phyloP scores from a whole-genome alignment of 2,797 vertebrate species.

The Gallinago nigripennis region DNA sequence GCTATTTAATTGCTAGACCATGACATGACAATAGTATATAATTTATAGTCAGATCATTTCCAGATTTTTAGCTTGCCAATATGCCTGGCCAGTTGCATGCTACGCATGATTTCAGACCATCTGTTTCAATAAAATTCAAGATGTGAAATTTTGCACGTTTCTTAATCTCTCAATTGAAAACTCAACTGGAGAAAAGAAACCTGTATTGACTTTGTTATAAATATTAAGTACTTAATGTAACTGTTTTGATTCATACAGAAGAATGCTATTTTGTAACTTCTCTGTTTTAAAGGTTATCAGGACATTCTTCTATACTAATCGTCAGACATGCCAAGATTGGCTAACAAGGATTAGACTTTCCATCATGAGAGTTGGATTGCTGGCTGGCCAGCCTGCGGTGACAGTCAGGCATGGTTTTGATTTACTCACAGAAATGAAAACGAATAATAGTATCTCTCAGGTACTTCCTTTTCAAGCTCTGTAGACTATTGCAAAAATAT shows the following conservation, averaged over 20 bases:
- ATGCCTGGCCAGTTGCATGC: neutral
- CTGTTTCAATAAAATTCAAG: neutral
- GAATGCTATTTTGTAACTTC: neutral
- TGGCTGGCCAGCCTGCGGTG: conserved; percentile 96
- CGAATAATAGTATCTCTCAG: conserved; percentile 83
- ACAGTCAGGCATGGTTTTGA: conserved; percentile 97
- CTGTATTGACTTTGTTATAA: neutral
- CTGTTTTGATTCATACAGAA: neutral
- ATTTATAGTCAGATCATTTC: neutral
- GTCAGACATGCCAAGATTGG: conserved; percentile 98
- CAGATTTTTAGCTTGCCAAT: neutral
- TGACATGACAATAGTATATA: neutral
- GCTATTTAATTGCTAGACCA: neutral
- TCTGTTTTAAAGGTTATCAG: conserved; percentile 85
- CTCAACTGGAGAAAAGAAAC: neutral
- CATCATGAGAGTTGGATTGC: conserved; percentile 94
- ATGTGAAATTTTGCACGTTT: neutral
- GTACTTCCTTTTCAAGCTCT: conserved; percentile 69
- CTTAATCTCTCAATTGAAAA: neutral
- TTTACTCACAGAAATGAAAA: conserved; percentile 94
- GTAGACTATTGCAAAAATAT: neutral
- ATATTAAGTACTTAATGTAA: neutral
- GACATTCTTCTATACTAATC: conserved; percentile 97
- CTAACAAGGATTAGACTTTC: conserved; percentile 94
- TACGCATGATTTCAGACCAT: neutral